These are phyloP conservation scores for Hyperopisus bebe DNA, from an alignment of 2,113 vertebrate species.

Conservation along the genomic window DNA sequence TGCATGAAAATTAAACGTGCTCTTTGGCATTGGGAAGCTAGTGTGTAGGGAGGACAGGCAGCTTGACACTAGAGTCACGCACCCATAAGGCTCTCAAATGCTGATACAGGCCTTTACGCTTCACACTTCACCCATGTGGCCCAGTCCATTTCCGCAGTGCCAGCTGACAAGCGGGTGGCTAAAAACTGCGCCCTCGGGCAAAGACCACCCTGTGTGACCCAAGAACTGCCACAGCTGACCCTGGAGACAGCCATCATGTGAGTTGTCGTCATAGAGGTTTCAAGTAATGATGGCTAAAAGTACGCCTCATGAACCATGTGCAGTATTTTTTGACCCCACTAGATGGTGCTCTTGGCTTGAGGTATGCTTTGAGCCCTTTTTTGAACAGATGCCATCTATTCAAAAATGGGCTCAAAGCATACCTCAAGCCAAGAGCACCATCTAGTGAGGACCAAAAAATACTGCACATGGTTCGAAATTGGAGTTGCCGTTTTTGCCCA, in stretches of 20 bases:
- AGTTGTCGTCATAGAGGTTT: slow-evolving; percentile 94
- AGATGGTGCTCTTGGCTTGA: not conserved
- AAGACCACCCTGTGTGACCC: not conserved
- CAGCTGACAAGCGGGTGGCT: not conserved
- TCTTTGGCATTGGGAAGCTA: not conserved
- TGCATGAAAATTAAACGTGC: not conserved
- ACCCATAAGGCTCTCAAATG: not conserved
- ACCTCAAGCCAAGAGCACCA: slow-evolving; percentile 54
- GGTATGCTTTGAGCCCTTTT: not conserved
- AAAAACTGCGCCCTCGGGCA: not conserved
- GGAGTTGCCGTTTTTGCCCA: not conserved
- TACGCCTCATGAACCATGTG: not conserved
- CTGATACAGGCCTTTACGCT: not conserved
- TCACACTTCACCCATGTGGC: not conserved
- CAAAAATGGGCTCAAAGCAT: slow-evolving; percentile 48
- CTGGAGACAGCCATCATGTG: slow-evolving; percentile 88
- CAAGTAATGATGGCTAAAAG: not conserved
- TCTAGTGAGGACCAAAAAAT: no score
- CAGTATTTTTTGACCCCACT: not conserved
- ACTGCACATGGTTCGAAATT: no score
- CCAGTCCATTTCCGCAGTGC: not conserved
- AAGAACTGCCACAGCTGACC: slow-evolving; percentile 69
- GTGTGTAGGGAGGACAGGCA: not conserved
- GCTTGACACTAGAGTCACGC: not conserved
- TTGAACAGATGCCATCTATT: no score